These are phyloP conservation scores for Clistopyga incitator DNA, from an alignment of 2,888 invertebrate genomes.

Conservation along the genomic window DNA sequence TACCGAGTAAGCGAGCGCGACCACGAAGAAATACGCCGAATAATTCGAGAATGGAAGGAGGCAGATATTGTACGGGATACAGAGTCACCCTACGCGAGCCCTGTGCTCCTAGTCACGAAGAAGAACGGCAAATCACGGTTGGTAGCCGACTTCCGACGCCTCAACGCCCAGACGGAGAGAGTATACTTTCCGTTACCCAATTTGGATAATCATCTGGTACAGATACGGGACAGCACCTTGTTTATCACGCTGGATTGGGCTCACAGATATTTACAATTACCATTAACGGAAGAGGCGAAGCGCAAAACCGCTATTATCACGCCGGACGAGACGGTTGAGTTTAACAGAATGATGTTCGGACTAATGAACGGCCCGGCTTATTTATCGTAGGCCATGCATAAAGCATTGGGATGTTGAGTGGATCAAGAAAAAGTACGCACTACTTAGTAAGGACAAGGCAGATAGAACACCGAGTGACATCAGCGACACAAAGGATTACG, in stretches of 20 bases:
- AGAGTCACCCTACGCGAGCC: constrained; percentile 61
- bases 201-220: background rate
- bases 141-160: background rate
- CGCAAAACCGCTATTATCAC: constrained; percentile 1
- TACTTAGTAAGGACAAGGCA: too few species aligned
- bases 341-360: constrained; percentile 5
- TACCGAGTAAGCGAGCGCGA: constrained; percentile 31
- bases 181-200: constrained; percentile 5
- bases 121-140: constrained; percentile 3
- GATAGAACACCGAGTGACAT: too few species aligned
- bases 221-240: constrained; percentile 2
- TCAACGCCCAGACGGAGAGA: constrained; percentile 1
- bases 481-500: too few species aligned
- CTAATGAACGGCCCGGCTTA: background rate
- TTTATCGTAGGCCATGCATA: background rate
- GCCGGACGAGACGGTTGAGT: constrained; percentile 1
- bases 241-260: constrained; percentile 2
- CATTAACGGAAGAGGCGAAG: background rate
- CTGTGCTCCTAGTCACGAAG: constrained; percentile 62
- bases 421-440: background rate
- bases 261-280: constrained; percentile 1
- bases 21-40: constrained; percentile 48
- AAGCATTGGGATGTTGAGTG: background rate
- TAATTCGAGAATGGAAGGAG: constrained; percentile 45
- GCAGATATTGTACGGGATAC: constrained; percentile 55